Evolutionary conservation across 2,888 invertebrate species (phyloP).

Genomic region (Seira ritae): DNA sequence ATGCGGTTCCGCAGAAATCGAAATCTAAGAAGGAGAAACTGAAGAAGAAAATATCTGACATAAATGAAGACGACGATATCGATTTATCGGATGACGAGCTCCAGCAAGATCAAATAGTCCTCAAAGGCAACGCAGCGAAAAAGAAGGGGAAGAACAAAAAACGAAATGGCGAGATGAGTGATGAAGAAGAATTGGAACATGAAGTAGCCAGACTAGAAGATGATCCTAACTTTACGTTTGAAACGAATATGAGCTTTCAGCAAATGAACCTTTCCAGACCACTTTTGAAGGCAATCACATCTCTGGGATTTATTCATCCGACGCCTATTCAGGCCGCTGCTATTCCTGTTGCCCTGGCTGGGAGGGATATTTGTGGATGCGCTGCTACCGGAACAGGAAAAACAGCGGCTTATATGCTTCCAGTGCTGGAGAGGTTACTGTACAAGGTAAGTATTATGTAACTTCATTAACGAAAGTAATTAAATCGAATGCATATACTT

Average conservation of each 20-base stretch:
- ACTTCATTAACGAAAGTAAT: background rate
- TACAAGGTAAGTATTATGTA: constrained; percentile 82
- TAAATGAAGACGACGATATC: constrained; percentile 78
- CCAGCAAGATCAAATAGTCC: constrained; percentile 78
- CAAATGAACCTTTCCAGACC: constrained; percentile 98
- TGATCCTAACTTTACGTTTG: constrained; percentile 77
- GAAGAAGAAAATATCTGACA: constrained; percentile 74
- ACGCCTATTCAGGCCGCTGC: constrained; percentile 98
- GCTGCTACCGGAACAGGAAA: constrained; percentile 98
- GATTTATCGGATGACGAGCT: constrained; percentile 88
- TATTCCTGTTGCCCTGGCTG: constrained; percentile 93
- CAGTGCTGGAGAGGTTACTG: constrained; percentile 93
- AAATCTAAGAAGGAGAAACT: constrained; percentile 17
- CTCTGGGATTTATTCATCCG: constrained; percentile 93
- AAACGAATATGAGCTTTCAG: constrained; percentile 85
- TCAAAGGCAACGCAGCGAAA: constrained; percentile 81
- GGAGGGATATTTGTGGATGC: constrained; percentile 97
- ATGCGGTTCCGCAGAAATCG: constrained; percentile 47
- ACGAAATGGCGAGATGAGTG: constrained; percentile 70
- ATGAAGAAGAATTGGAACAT: constrained; percentile 70
- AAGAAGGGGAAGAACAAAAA: constrained; percentile 75
- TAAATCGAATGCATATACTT: background rate
- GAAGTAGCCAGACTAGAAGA: constrained; percentile 80
- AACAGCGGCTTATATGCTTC: constrained; percentile 99
- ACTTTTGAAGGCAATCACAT: constrained; percentile 88